Base-by-base conservation (phyloP, 2,797 vertebrate species). In the Enteromius trimaculatus region DNA sequence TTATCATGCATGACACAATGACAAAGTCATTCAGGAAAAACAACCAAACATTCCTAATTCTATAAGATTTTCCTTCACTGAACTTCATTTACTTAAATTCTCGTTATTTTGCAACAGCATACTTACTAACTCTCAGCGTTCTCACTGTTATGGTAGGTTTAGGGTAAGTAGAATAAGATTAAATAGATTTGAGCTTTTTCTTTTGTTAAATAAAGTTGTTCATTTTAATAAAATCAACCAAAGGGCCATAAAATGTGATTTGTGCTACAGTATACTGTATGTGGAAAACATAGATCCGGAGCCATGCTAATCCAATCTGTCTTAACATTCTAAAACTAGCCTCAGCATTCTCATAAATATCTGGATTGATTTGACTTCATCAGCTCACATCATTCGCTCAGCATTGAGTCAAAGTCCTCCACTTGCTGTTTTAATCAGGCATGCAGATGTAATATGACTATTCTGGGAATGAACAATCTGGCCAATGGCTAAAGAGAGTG, bases 401-500 rank as follows among this genome's bases (percentile, higher is more conserved):
- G 11, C 65, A 69, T 1, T 2, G 49, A 60, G 51, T 58, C 53
- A 31, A 68, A 58, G 19, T 58, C 17, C 6, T 49, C 49, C 10
- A 37, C 17, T 79, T 79, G 53, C 37, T 66, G 62, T 51, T 79
- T 66, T 79, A 9, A 66, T n/a, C 29, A 47, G 42, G 19, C 39
- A 60, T 71, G 44, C 66, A 71, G 66, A 80, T 60, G 23, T 71
- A 53, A 44, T 58, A 58, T 23, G 9, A 60, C 11, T 71, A 47
- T 71, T 42, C 23, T 4, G 62, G 9, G 17, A 55, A 31, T 34
- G 58, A 68, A 68, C 68, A 58, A 70, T 72, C 68, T 60, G 58
- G 62, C 70, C 47, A 19, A 44, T 77, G 47, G 42, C 69, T 70
- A 26, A 65, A 49, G 47, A 69, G 51, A 51, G 11, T 60, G 82